Evolutionary conservation across 1,140 invertebrate species (phyloP).

Genomic region (Antheraea pernyi): DNA sequence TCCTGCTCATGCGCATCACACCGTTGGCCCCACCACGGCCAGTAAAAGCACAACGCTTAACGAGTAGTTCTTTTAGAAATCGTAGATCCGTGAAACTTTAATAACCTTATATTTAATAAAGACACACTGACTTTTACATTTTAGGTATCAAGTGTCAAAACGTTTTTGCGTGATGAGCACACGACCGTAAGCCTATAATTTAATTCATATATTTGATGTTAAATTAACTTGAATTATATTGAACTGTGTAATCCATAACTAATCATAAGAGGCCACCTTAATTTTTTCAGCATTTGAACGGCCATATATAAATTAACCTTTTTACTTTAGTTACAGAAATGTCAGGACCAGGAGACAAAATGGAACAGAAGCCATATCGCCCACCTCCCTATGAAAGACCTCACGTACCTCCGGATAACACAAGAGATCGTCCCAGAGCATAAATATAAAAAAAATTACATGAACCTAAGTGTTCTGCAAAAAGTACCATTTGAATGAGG

Average conservation of each 20-base stretch:
- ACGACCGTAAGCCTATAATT: no score
- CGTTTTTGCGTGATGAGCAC: no score
- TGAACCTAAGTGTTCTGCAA: neutral
- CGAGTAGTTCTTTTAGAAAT: no score
- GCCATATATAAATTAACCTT: neutral
- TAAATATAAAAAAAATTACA: constrained; percentile 8
- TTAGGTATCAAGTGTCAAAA: no score
- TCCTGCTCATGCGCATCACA: no score
- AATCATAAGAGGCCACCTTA: neutral
- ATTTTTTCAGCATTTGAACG: neutral
- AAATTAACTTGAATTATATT: neutral
- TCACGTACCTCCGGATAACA: constrained; percentile 31
- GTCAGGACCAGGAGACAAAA: constrained; percentile 40
- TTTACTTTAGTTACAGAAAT: constrained; percentile 29
- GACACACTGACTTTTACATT: no score
- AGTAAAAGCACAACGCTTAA: no score
- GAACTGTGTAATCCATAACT: neutral
- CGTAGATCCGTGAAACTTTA: no score
- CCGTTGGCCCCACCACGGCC: no score
- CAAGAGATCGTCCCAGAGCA: constrained; percentile 28
- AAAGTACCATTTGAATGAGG: neutral
- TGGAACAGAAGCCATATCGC: constrained; percentile 32
- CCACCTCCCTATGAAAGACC: constrained; percentile 44
- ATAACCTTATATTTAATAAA: no score
- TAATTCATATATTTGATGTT: no score